Conservation (phyloP, 2,888 invertebrate species). For the Micoletzkya japonica region DNA sequence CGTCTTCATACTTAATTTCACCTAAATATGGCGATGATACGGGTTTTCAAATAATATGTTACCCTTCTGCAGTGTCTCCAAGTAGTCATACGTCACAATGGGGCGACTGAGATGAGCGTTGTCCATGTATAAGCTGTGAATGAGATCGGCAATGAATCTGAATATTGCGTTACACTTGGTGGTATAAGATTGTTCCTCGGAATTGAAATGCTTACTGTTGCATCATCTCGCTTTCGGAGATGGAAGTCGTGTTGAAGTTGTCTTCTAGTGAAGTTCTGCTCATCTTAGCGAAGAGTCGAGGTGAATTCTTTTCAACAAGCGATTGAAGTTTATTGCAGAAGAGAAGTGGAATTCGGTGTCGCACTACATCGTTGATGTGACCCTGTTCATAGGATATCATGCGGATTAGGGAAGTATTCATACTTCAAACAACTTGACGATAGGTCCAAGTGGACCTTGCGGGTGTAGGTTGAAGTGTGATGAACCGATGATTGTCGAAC, state of each 20-base stretch:
- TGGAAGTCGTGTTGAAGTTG: constrained; percentile 39
- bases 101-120: constrained; percentile 55
- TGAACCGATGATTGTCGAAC: constrained; percentile 52
- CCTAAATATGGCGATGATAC: constrained; percentile 35
- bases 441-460: constrained; percentile 53
- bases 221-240: constrained; percentile 20
- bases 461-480: constrained; percentile 56
- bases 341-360: constrained; percentile 53
- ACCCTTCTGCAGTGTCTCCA: constrained; percentile 60
- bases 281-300: constrained; percentile 51
- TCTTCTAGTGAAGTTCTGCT: constrained; percentile 47
- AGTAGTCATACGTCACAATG: constrained; percentile 55
- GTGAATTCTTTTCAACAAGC: constrained; percentile 58
- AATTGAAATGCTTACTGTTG: neutral
- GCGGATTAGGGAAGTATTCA: neutral
- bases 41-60: neutral
- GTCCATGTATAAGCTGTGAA: constrained; percentile 55
- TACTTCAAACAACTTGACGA: constrained; percentile 60
- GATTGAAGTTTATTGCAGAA: constrained; percentile 55
- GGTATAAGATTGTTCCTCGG: too few species aligned
- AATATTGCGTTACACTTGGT: constrained; percentile 7
- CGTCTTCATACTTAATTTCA: constrained; percentile 51
- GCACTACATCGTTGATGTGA: constrained; percentile 58
- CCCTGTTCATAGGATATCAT: constrained; percentile 31
- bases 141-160: constrained; percentile 55